Evolutionary conservation across 1,140 invertebrate species (phyloP).

Genomic region (Magallana ariakensis): DNA sequence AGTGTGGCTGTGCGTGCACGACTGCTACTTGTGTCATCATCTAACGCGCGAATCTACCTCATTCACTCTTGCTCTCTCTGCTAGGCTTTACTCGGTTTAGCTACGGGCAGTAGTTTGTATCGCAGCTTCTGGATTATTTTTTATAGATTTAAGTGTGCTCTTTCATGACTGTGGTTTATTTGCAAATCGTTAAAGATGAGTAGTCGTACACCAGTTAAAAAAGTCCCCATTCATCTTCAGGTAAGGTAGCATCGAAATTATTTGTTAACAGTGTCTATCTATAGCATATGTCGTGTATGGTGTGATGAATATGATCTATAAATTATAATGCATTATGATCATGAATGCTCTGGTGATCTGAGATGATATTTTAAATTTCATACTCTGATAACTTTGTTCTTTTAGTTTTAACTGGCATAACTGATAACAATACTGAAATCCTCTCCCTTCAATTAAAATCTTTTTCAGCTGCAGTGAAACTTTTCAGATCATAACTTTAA

Average conservation of each 20-base stretch:
- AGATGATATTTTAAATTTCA: not conserved
- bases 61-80: not conserved
- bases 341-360: not conserved
- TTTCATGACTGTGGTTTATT: constrained; percentile 18
- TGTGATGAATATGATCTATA: not conserved
- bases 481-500: too few relatives aligned
- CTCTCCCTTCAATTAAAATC: too few relatives aligned
- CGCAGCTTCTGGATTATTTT: constrained; percentile 12
- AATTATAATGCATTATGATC: constrained; percentile 14
- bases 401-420: too few relatives aligned
- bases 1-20: constrained; percentile 12
- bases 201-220: constrained; percentile 87
- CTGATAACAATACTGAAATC: too few relatives aligned
- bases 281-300: not conserved
- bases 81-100: not conserved
- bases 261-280: too few relatives aligned
- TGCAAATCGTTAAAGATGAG: constrained; percentile 23
- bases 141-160: constrained; percentile 5
- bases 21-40: constrained; percentile 12
- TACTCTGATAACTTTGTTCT: too few relatives aligned
- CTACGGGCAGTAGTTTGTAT: constrained; percentile 12
- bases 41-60: constrained; percentile 16
- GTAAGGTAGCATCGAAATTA: constrained; percentile 80
- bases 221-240: constrained; percentile 96
- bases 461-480: too few relatives aligned